Base-by-base conservation (phyloP, 1,140 invertebrate species). In the Lutraria rhynchaena region DNA sequence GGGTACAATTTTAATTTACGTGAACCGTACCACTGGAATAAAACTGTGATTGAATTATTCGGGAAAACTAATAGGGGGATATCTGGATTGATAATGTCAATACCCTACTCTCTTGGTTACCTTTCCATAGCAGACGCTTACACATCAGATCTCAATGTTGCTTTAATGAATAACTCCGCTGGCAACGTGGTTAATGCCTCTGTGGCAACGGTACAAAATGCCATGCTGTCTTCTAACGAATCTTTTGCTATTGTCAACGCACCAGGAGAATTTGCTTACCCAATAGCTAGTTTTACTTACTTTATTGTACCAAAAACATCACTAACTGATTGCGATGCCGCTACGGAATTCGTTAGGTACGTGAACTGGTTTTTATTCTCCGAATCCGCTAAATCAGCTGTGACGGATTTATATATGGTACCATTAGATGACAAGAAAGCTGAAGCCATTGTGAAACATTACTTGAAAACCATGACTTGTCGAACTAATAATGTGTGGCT, bases 261-360 rank as follows among this genome's bases (percentile, higher is more conserved):
- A 0, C 37, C 35, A 1, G 58, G 58, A 11, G 7, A 24, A 0
- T 60, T 67, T 7, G 77, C 85, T 35, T 90, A 90, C 80, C 89
- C 89, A 1, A 83, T 90, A 3, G 76, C 85, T 24, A 74, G 81
- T 7, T 90, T 84, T 70, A 88, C 89, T 7, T 90, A 88, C 81
- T 76, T 90, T 61, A 83, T 90, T 29, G 55, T 90, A 15, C 71
- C 82, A 37, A 76, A 71, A 29, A 84, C 82, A 1, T 49, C 22
- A 37, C 89, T 86, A 78, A 41, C 27, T 13, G 49, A 84, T 60
- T 91, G 90, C 67, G 55, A 80, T 17, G 49, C 75, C 3, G 87
- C 85, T 24, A 83, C 69, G 29, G 90, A 90, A 67, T 63, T 91
- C 3, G 71, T 89, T n/a, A 69, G 89, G 35, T 90, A 83, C 63